A percentile compares a stretch with the other conserved stretches of the same genome.
phyloP scores from a whole-genome alignment of 2,888 invertebrate genomes.

The Vanessa cardui region DNA sequence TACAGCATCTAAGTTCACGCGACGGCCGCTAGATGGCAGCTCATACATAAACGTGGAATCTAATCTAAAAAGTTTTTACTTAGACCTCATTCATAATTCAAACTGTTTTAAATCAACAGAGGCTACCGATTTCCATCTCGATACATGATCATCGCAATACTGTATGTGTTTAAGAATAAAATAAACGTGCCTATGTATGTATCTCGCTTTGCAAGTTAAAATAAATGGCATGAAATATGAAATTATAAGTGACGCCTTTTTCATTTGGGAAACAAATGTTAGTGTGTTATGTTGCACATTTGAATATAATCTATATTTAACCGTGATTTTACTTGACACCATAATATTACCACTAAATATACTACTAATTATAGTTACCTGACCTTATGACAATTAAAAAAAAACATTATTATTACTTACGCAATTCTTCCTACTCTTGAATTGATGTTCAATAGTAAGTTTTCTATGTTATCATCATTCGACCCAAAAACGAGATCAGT shows the following conservation, averaged over 20 bases:
- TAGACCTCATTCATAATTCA: conserved; percentile 4
- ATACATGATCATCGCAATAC: conserved; percentile 1
- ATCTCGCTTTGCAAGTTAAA: conserved; percentile 9
- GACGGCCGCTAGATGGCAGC: neutral
- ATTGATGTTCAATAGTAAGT: no score
- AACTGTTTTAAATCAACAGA: conserved; percentile 2
- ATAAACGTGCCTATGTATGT: neutral
- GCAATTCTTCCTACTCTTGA: no score
- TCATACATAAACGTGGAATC: neutral
- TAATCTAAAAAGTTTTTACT: neutral
- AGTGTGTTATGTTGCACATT: no score
- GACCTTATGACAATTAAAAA: no score
- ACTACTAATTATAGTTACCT: no score
- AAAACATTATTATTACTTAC: no score
- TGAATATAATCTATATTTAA: no score
- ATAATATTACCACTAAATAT: no score
- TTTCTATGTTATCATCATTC: no score
- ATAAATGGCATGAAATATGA: neutral
- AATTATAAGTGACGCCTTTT: neutral
- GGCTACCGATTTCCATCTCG: neutral
- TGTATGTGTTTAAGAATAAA: neutral
- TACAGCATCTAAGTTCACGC: neutral
- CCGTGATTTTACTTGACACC: no score
- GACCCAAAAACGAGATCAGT: no score
- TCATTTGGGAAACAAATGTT: neutral